phyloP scores from a whole-genome alignment of 2,888 invertebrate genomes.

The Diogma glabrata region DNA sequence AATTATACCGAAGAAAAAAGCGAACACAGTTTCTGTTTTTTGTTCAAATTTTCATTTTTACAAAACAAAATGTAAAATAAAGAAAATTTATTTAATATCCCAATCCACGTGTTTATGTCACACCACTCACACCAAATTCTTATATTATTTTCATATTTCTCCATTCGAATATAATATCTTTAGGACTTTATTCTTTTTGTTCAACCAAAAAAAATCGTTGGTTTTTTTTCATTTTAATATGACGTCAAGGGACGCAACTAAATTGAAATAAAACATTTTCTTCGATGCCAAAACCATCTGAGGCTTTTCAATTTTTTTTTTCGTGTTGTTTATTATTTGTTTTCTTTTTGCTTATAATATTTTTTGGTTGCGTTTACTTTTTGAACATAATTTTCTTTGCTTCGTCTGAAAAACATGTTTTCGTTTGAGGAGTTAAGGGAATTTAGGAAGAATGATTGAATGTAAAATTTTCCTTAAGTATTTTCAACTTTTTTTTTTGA shows the following conservation, averaged over 20 bases:
- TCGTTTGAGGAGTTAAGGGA: too few species aligned
- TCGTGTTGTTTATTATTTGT: background rate
- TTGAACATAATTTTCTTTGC: too few species aligned
- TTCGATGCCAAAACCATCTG: conserved; percentile 7
- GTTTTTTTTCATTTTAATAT: conserved; percentile 5
- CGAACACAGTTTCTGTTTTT: conserved; percentile 6
- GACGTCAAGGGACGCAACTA: conserved; percentile 10
- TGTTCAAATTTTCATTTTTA: conserved; percentile 7
- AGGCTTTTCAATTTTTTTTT: conserved; percentile 3
- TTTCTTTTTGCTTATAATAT: background rate
- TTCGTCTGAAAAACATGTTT: too few species aligned
- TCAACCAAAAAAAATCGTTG: conserved; percentile 1
- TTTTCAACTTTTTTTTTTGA: too few species aligned
- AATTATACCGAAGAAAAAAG: conserved; percentile 1
- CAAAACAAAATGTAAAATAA: conserved; percentile 1
- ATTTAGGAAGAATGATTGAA: too few species aligned
- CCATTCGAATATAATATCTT: conserved; percentile 7
- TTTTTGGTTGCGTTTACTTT: conserved; percentile 5
- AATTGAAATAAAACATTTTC: conserved; percentile 12
- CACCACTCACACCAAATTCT: background rate
- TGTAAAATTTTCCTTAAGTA: too few species aligned
- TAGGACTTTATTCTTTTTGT: conserved; percentile 7
- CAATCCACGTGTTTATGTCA: conserved; percentile 8
- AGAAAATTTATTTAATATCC: background rate
- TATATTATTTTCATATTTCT: conserved; percentile 8